phyloP scores from a whole-genome alignment of 2,888 invertebrate species.

The Busseola fusca region DNA sequence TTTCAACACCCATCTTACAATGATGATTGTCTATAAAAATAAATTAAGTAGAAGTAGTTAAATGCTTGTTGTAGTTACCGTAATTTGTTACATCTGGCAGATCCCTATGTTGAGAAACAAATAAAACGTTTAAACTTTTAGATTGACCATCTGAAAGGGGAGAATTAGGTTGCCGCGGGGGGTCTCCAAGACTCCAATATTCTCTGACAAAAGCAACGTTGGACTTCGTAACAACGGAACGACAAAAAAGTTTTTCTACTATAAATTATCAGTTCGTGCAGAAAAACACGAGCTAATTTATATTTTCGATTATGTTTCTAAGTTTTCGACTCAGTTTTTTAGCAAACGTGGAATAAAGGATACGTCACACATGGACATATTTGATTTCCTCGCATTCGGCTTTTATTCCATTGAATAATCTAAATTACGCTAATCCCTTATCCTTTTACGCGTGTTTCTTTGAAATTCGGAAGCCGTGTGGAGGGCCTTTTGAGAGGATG shows the following conservation, averaged over 20 bases:
- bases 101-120: slow-evolving; percentile 50
- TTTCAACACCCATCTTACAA: slow-evolving; percentile 62
- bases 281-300: slow-evolving; percentile 62
- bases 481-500: slow-evolving; percentile 73
- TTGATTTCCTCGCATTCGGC: slow-evolving; percentile 58
- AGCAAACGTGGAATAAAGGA: slow-evolving; percentile 42
- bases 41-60: slow-evolving; percentile 57
- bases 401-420: slow-evolving; percentile 68
- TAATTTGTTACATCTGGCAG: slow-evolving; percentile 56
- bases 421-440: slow-evolving; percentile 81
- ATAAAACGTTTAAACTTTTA: slow-evolving; percentile 61
- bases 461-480: slow-evolving; percentile 85
- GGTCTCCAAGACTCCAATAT: slow-evolving; percentile 65
- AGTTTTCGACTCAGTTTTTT: slow-evolving; percentile 54
- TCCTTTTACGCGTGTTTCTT: slow-evolving; percentile 78
- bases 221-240: slow-evolving; percentile 65
- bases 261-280: slow-evolving; percentile 67
- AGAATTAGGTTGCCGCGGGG: slow-evolving; percentile 81
- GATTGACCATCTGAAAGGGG: slow-evolving; percentile 71
- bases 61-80: slow-evolving; percentile 59
- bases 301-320: slow-evolving; percentile 56
- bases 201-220: slow-evolving; percentile 77
- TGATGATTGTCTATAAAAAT: slow-evolving; percentile 66
- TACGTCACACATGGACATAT: slow-evolving; percentile 60
- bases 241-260: slow-evolving; percentile 70